phyloP scores from a whole-genome alignment of 2,888 invertebrate species.

The Acholoe squamosa region DNA sequence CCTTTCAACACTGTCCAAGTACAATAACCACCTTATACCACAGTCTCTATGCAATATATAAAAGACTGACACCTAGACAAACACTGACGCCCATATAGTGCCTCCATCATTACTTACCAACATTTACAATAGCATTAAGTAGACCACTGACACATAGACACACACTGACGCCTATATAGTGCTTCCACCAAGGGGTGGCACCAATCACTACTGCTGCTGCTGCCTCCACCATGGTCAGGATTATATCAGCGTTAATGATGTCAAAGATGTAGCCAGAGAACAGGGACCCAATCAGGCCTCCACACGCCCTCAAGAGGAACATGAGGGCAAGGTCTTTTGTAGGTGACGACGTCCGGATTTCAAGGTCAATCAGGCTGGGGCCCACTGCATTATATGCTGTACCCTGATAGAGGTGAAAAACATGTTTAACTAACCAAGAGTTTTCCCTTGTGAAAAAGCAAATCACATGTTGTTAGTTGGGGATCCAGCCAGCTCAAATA shows the following conservation, averaged over 20 bases:
- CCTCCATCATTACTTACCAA: conserved; percentile 24
- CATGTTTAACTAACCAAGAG: too few species aligned
- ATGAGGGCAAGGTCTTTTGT: conserved; percentile 9
- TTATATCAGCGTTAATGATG: not conserved
- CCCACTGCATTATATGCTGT: not conserved
- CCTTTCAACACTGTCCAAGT: too few species aligned
- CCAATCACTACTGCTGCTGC: not conserved
- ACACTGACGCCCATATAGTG: too few species aligned
- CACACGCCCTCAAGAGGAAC: conserved; percentile 29
- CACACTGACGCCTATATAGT: not conserved
- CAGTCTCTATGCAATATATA: too few species aligned
- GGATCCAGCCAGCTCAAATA: too few species aligned
- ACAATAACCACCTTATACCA: too few species aligned
- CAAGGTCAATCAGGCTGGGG: conserved; percentile 54
- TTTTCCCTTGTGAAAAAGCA: too few species aligned
- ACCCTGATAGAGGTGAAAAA: not conserved
- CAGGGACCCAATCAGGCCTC: conserved; percentile 12
- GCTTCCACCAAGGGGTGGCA: conserved; percentile 20
- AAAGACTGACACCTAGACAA: too few species aligned
- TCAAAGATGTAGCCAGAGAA: conserved; percentile 7
- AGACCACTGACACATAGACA: not conserved
- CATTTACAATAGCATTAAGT: not conserved
- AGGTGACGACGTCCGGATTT: not conserved
- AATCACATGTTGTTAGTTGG: too few species aligned
- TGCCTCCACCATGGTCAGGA: not conserved